Conservation (phyloP, 2,797 vertebrate genomes). For the Characodon lateralis region DNA sequence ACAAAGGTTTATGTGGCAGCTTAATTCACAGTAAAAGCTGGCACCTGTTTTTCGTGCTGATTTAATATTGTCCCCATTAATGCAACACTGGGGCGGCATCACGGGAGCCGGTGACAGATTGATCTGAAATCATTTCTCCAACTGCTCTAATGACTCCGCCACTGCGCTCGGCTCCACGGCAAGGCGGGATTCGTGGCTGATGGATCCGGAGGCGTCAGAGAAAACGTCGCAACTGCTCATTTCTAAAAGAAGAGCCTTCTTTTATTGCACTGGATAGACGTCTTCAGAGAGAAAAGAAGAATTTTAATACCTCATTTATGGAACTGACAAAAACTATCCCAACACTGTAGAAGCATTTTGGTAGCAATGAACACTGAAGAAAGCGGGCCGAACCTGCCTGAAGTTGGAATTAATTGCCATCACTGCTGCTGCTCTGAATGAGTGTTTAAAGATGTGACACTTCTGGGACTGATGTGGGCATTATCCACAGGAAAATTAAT, state of each 20-base stretch:
- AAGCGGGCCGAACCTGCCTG: constrained; percentile 29
- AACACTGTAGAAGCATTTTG: constrained; percentile 39
- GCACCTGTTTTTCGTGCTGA: constrained; percentile 59
- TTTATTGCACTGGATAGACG: constrained; percentile 46
- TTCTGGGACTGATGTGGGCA: constrained; percentile 54
- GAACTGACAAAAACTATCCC: constrained; percentile 53
- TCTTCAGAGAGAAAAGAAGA: constrained; percentile 24
- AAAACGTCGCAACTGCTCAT: constrained; percentile 48
- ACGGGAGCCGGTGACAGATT: constrained; percentile 52
- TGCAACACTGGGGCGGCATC: constrained; percentile 23
- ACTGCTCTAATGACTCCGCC: constrained; percentile 58
- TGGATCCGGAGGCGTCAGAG: constrained; percentile 46
- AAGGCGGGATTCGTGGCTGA: constrained; percentile 19
- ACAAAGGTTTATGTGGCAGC: constrained; percentile 35
- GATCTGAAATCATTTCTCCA: constrained; percentile 58
- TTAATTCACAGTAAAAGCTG: constrained; percentile 71
- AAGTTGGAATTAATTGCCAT: constrained; percentile 52
- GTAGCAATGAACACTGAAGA: constrained; percentile 31
- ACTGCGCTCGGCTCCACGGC: constrained; percentile 40
- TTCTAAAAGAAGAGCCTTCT: constrained; percentile 46
- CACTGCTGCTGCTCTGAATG: constrained; percentile 26
- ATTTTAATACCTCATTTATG: constrained; percentile 55
- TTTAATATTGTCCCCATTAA: constrained; percentile 63
- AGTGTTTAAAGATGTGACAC: constrained; percentile 55
- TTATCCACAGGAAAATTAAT: constrained; percentile 48